Evolutionary conservation across 2,797 vertebrate species (phyloP).

Genomic region (Atherinosoma microstoma): DNA sequence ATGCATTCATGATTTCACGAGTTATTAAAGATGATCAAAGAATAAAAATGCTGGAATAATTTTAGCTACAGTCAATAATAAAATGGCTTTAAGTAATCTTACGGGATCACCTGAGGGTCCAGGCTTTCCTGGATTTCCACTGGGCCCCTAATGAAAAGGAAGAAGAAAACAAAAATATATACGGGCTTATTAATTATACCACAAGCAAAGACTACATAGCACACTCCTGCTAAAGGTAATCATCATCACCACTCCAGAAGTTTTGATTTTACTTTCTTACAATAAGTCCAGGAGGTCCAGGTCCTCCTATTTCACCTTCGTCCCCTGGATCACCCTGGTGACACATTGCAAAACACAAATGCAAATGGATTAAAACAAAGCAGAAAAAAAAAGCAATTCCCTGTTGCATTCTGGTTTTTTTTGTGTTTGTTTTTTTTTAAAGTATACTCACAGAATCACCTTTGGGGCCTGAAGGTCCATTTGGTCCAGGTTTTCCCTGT

Average conservation of each 20-base stretch:
- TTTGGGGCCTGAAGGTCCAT: slow-evolving; percentile 77
- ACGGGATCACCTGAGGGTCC: slow-evolving; percentile 88
- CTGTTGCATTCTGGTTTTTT: not conserved
- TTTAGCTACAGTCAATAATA: slow-evolving; percentile 40
- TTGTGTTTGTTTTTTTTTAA: not conserved
- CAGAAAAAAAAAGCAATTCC: accelerated
- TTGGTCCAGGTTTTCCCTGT: slow-evolving; percentile 77
- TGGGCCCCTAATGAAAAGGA: slow-evolving; percentile 70
- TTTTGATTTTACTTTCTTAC: slow-evolving; percentile 64
- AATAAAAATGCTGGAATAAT: not conserved
- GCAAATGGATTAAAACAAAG: not conserved
- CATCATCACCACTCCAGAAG: not conserved
- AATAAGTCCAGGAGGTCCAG: slow-evolving; percentile 75
- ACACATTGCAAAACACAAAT: slow-evolving; percentile 14
- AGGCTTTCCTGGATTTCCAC: slow-evolving; percentile 79
- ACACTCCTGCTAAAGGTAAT: not conserved
- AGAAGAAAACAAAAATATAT: not conserved
- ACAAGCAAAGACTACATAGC: not conserved
- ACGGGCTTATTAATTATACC: not conserved
- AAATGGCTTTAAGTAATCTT: slow-evolving; percentile 83
- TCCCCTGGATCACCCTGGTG: slow-evolving; percentile 76
- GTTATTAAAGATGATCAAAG: not conserved
- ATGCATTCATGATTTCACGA: not conserved
- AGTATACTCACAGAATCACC: slow-evolving; percentile 77
- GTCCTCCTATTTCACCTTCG: slow-evolving; percentile 81